A percentile compares a stretch with the other conserved stretches of the same genome.
phyloP scores from a whole-genome alignment of 2,797 vertebrate species.

The Mico argentatus region DNA sequence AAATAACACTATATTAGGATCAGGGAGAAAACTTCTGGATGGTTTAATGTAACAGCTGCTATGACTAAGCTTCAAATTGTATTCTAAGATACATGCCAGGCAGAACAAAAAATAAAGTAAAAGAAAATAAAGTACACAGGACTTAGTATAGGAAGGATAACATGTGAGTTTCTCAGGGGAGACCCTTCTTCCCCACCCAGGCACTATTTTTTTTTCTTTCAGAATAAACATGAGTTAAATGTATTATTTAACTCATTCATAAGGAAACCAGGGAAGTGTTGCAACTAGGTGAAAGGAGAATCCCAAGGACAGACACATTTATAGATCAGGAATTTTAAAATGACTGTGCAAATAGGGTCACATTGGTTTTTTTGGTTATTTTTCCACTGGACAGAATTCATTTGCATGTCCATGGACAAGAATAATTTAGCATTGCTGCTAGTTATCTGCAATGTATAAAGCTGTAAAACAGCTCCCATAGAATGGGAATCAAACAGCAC shows the following conservation, averaged over 20 bases:
- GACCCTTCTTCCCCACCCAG: neutral
- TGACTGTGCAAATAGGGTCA: neutral
- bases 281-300: neutral
- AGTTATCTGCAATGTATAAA: neutral
- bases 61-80: neutral
- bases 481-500: conserved; percentile 27
- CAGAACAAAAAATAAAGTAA: neutral
- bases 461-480: neutral
- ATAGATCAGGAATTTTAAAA: neutral
- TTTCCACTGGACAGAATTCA: conserved; percentile 25
- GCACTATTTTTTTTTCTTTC: neutral
- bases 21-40: neutral
- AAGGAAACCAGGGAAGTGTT: neutral
- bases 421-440: conserved; percentile 9
- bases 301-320: neutral
- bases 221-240: neutral
- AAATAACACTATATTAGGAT: neutral
- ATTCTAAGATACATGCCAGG: neutral
- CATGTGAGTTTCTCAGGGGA: neutral
- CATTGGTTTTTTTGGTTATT: neutral
- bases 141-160: neutral
- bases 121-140: neutral
- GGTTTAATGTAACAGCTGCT: neutral
- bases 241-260: conserved; percentile 37
- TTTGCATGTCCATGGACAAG: conserved; percentile 18